These are phyloP conservation scores for Temnothorax ravouxi DNA, from an alignment of 2,888 invertebrate genomes.

Conservation along the genomic window DNA sequence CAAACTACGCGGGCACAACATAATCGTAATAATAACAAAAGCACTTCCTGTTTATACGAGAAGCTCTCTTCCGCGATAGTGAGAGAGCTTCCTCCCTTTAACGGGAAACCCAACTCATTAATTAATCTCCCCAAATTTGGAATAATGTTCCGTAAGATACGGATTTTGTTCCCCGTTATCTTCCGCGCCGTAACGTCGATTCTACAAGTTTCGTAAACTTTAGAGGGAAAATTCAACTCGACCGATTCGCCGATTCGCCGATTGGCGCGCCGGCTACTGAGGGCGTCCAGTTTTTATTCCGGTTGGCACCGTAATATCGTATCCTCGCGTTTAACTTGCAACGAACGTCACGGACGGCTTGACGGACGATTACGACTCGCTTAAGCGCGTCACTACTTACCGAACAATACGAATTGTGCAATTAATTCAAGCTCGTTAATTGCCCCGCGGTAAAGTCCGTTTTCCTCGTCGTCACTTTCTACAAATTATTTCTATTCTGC, in stretches of 20 bases:
- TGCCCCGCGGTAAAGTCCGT: neutral
- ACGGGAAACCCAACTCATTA: neutral
- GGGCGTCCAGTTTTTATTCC: neutral
- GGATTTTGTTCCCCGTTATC: neutral
- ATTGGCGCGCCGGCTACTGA: neutral
- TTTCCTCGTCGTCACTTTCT: constrained; percentile 35
- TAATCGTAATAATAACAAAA: constrained; percentile 29
- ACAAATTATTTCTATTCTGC: constrained; percentile 38
- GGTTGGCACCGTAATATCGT: neutral
- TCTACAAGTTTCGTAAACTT: neutral
- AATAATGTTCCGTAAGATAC: neutral
- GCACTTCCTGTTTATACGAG: constrained; percentile 42
- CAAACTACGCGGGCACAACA: constrained; percentile 37
- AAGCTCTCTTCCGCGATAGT: constrained; percentile 5
- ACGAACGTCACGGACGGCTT: neutral
- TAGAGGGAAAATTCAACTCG: neutral
- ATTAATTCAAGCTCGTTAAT: constrained; percentile 45
- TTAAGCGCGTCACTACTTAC: constrained; percentile 5
- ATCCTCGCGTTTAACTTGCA: neutral
- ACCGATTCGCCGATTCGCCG: neutral
- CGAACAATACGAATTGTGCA: constrained; percentile 22
- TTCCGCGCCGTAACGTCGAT: neutral
- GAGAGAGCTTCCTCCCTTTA: neutral
- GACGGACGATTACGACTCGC: neutral
- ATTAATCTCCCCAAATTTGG: neutral